Base-by-base conservation (phyloP, 2,888 invertebrate species). In the Hoplodrina blanda region DNA sequence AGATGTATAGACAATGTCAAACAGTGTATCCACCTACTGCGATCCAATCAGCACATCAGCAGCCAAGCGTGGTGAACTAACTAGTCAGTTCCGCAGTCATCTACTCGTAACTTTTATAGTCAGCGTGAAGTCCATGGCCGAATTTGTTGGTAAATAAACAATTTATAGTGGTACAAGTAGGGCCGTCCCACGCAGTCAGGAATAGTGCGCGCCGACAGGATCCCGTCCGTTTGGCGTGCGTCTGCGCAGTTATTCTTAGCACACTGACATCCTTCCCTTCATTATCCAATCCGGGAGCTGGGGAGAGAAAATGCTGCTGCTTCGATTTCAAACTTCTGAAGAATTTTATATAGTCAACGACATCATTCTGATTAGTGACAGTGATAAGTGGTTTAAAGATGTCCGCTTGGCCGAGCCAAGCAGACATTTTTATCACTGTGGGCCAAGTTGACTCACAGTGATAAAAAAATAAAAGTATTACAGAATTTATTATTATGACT, bases 251-350 rank as follows among this genome's bases (percentile, higher is more conserved):
- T 80, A 80, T 80, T 81, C 80, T 78, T 78, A 75, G 81, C 60
- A 37, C 69, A 62, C 69, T 72, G 61, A 76, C 83, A 81, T 76
- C 72, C 79, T 83, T 81, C 83, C 71, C 33, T 33, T 62, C 72
- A 85, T 88, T 85, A 87, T 88, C 76, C 84, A 88, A 88, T 88
- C 73, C 52, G 17, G 56, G 33, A 52, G 50, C 13, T 65, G 33
- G 10, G 1, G 5, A 1, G 7, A 20, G 72, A 80, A 67, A 33
- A 6, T 44, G 10, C 10, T 15, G 7, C 13, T 50, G 37, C 11
- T 53, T 17, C 17, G 8, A 25, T 54, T 15, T 54, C 2, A 37
- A 37, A 37, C 8, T 37, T 37, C 41, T 41, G 41, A 41, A 13
- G 41, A 33, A 41, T 41, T 41, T 41, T 13, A 41, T 10, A 13